Evolutionary conservation across 2,888 invertebrate species (phyloP).

Genomic region (Scaptomyza flava): DNA sequence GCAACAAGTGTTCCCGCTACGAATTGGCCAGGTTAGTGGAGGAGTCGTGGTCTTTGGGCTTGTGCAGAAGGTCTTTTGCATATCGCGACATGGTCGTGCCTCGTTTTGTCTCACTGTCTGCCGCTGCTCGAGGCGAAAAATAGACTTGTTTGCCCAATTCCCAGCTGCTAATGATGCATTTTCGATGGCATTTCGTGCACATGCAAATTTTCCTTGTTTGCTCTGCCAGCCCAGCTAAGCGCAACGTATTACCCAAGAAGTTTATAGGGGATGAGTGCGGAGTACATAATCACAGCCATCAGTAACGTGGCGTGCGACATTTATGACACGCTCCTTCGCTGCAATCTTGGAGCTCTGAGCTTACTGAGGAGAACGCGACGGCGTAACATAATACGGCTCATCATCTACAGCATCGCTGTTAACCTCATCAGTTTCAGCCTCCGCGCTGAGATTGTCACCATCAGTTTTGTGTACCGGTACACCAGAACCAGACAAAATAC

Average conservation of each 20-base stretch:
- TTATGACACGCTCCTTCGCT: constrained; percentile 71
- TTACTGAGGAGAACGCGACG: constrained; percentile 17
- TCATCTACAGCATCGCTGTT: constrained; percentile 67
- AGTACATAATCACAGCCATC: constrained; percentile 72
- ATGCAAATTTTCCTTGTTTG: constrained; percentile 65
- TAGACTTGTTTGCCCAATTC: constrained; percentile 80
- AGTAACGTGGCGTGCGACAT: constrained; percentile 78
- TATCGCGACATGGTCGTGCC: constrained; percentile 66
- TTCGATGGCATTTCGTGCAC: constrained; percentile 73
- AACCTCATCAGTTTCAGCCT: constrained; percentile 77
- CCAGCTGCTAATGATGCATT: constrained; percentile 81
- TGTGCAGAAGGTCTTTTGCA: constrained; percentile 63
- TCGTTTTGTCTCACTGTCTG: constrained; percentile 23
- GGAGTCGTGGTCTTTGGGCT: constrained; percentile 50
- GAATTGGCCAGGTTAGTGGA: neutral
- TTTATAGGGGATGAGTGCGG: neutral
- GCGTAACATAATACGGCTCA: constrained; percentile 77
- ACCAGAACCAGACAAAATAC: neutral
- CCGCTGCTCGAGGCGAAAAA: constrained; percentile 67
- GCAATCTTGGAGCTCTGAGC: constrained; percentile 16
- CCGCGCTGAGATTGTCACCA: constrained; percentile 65
- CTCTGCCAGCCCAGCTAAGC: constrained; percentile 35
- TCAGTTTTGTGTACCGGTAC: constrained; percentile 36
- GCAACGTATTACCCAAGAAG: constrained; percentile 35
- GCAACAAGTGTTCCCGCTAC: constrained; percentile 69